Base-by-base conservation (phyloP, 2,113 vertebrate genomes). In the Heteronetta atricapilla region DNA sequence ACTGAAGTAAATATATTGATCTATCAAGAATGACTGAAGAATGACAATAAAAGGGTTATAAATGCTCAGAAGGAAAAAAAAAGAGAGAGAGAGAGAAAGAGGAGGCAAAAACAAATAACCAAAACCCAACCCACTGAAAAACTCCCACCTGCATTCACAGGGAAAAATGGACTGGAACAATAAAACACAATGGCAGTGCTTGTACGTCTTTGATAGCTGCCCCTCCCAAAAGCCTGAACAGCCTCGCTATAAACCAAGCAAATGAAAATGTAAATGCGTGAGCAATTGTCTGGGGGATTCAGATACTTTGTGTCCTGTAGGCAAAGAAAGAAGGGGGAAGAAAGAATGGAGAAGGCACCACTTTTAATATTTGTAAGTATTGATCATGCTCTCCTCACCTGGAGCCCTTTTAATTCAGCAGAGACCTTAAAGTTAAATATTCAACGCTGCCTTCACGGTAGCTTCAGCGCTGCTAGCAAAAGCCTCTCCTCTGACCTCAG, bases 11-110 rank as follows among this genome's bases (percentile, higher is more conserved):
- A 93, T 93, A 95, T 89, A 95, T 91, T 93, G 93, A 93, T 91
- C 89, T 79, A 93, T 95, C 95, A 95, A 96, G 91, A 95, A 74
- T 96, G 89, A 96, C 89, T 93, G 93, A 96, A 94, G 90, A 82
- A 66, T 95, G 91, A 94, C 94, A 97, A 96, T 95, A 93, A 95
- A 94, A 95, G 78, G 72, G 78, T 69, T 89, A 87, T 89, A 94
- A 96, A 97, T 72, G 86, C 86, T 90, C 77, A 82, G 77, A 91
- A 90, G 70, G 90, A 21, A 48, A 92, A 86, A 48, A 48, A 48
- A 21, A 20, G 18, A 46, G 46, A 46, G 46, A 46, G 46, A 48
- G 46, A 48, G 46, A 20, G 46, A 46, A 4, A 70, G n/a, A 94
- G 36, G 84, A 94, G 89, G 88, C 42, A 90, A 94, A 95, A 89